Base-by-base conservation (phyloP, 2,113 vertebrate genomes). In the Tringa solitaria region DNA sequence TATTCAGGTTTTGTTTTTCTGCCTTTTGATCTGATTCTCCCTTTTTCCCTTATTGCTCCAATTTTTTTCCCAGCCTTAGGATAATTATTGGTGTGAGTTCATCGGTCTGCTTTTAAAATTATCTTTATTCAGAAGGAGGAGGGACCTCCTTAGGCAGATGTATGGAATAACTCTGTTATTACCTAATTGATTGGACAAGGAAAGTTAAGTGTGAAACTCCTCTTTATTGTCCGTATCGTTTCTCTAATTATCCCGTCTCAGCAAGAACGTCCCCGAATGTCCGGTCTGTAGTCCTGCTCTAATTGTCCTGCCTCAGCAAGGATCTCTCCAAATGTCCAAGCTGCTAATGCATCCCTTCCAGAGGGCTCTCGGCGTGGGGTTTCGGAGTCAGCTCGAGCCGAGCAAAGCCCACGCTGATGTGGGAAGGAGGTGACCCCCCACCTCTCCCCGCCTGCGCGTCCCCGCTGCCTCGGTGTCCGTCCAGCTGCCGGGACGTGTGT, bases 381-480 rank as follows among this genome's bases (percentile, higher is more conserved):
- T 61, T 23, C 21, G 1, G 45, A 6, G 33, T 3, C 64, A 17
- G 45, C 26, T 51, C 3, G 26, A 85, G 83, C 72, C 4, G 2
- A 69, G 68, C 57, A 3, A 30, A 50, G 41, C 33, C 63, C 46
- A 24, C 2, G 7, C 37, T 17, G 92, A n/a, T 50, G 46, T 63
- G 94, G 90, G 54, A n/a, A 61, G 84, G 63, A 39, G 78, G 45
- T n/a, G 74, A 46, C 20, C 41, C 59, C 46, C 33, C 46, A 2
- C 51, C 46, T 19, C 67, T 67, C 75, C 61, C 10, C 3, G 12
- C 54, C 54, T 4, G 1, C 2, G 4, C 4, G 4, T 78, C 85
- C 65, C 56, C 1, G 1, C 60, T 48, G n/a, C 3, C 0, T 6
- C 26, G 0, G 61, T 80, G 46, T 82, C 94, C 10, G 0, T 76